Evolutionary conservation across 2,888 invertebrate genomes (phyloP).

Genomic region (Conus canariensis): DNA sequence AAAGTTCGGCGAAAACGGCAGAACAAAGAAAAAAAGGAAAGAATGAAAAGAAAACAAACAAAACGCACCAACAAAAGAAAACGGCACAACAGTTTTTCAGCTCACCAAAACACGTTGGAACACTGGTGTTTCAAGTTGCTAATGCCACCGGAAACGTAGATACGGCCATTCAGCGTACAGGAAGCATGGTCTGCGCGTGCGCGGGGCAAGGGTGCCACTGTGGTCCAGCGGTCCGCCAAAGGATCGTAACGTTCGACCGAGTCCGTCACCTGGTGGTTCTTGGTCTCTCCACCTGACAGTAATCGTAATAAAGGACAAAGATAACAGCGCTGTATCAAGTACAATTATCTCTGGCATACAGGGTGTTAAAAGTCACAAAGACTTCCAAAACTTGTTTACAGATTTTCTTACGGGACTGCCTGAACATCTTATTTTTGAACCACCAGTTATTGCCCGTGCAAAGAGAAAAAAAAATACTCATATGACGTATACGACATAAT

Average conservation of each 20-base stretch:
- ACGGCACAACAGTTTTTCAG: no score
- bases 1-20: neutral
- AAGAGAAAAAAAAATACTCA: no score
- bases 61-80: no score
- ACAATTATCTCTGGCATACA: neutral
- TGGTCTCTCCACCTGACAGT: slow-evolving; percentile 66
- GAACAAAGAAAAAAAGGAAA: slow-evolving; percentile 4
- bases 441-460: no score
- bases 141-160: slow-evolving; percentile 73
- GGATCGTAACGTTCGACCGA: slow-evolving; percentile 70
- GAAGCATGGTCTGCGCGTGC: slow-evolving; percentile 72
- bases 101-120: slow-evolving; percentile 70
- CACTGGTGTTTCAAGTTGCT: slow-evolving; percentile 68
- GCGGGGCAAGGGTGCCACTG: slow-evolving; percentile 60
- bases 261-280: slow-evolving; percentile 62
- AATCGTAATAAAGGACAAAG: neutral
- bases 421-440: no score
- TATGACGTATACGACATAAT: no score
- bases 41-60: neutral
- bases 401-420: no score
- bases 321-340: neutral
- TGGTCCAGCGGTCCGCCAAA: slow-evolving; percentile 64
- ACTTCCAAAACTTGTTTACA: no score
- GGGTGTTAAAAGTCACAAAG: no score
- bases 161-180: slow-evolving; percentile 63